Evolutionary conservation across 2,888 invertebrate genomes (phyloP).

Genomic region (Thereva nobilitata): DNA sequence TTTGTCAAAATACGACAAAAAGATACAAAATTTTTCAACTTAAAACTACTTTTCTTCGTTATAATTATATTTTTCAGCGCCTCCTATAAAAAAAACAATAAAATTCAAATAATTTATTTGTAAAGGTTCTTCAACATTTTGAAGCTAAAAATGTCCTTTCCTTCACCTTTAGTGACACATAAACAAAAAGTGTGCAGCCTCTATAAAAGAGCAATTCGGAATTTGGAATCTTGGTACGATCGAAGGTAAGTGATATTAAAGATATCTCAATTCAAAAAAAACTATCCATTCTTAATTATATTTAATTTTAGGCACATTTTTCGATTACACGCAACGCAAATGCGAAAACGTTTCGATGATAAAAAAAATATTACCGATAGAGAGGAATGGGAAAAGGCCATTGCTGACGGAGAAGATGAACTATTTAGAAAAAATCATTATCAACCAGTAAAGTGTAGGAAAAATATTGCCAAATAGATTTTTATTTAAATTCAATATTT

Average conservation of each 20-base stretch:
- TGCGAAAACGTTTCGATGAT: conserved; percentile 84
- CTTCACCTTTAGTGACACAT: conserved; percentile 62
- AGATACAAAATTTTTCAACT: too few relatives aligned
- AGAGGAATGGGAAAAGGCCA: conserved; percentile 70
- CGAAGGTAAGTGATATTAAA: conserved; percentile 61
- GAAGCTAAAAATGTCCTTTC: conserved; percentile 46
- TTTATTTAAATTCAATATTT: neutral
- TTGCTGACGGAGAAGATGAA: conserved; percentile 78
- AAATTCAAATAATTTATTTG: too few relatives aligned
- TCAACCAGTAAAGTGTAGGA: conserved; percentile 77
- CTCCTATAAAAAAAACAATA: too few relatives aligned
- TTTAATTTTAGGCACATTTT: conserved; percentile 67
- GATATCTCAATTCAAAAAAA: conserved; percentile 12
- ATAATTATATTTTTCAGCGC: too few relatives aligned
- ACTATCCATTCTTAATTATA: neutral
- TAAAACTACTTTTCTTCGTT: too few relatives aligned
- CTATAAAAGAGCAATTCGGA: conserved; percentile 74
- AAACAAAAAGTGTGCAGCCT: conserved; percentile 74
- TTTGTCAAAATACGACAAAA: too few relatives aligned
- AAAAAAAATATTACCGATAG: conserved; percentile 75
- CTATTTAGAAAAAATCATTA: conserved; percentile 72
- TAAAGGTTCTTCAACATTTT: too few relatives aligned
- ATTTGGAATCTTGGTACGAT: conserved; percentile 67
- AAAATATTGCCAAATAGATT: neutral
- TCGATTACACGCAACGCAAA: conserved; percentile 75